A percentile compares a stretch with the other conserved stretches of the same genome.
Evolutionary conservation across 2,113 vertebrate species (phyloP).

Genomic region (Embiotoca jacksoni): DNA sequence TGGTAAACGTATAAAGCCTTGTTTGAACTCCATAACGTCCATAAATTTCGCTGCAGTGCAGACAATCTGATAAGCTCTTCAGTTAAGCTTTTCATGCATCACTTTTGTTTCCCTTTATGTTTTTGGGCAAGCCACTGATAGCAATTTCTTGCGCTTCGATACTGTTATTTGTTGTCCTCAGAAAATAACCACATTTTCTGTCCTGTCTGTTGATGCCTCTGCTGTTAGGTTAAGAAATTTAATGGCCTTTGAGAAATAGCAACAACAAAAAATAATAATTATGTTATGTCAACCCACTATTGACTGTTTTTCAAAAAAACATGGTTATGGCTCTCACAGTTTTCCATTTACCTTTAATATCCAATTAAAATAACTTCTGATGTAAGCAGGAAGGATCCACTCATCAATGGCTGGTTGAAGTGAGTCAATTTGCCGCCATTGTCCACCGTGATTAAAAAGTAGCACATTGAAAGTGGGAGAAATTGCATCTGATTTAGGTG

Average conservation of each 20-base stretch:
- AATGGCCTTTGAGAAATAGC: conserved; percentile 66
- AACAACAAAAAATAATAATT: conserved; percentile 53
- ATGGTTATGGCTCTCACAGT: conserved; percentile 20
- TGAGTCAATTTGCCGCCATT: not conserved
- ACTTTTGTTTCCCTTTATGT: conserved; percentile 5
- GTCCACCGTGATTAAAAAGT: no score
- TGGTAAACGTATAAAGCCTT: not conserved
- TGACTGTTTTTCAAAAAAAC: conserved; percentile 54
- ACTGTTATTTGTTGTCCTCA: not conserved
- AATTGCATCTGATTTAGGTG: not conserved
- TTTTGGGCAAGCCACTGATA: not conserved
- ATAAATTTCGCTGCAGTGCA: not conserved
- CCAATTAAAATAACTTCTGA: not conserved
- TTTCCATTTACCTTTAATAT: conserved; percentile 21
- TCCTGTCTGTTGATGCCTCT: conserved; percentile 22
- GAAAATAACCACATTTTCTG: not conserved
- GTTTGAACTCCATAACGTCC: conserved; percentile 1
- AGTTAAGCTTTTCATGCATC: not conserved
- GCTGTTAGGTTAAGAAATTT: conserved; percentile 43
- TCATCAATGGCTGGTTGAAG: not conserved
- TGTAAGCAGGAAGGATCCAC: not conserved
- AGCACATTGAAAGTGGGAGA: not conserved
- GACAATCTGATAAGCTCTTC: conserved; percentile 7
- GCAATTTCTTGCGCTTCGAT: not conserved
- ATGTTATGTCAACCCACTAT: conserved; percentile 49